Conservation (phyloP, 1,140 invertebrate species). For the Periplaneta americana region DNA sequence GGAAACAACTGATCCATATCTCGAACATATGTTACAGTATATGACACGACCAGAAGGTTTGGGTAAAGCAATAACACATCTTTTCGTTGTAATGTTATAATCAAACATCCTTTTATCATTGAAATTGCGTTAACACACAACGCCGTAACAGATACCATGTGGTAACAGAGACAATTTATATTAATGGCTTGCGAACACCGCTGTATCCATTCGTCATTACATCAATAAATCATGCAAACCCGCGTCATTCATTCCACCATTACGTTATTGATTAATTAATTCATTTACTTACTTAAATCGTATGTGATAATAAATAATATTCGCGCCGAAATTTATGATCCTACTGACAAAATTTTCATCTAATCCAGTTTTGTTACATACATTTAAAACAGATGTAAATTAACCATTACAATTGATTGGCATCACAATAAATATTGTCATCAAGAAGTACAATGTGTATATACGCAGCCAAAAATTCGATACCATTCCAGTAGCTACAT, state of each 20-base stretch:
- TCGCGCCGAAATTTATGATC: neutral
- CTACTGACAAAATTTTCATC: neutral
- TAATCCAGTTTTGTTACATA: neutral
- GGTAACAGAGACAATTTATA: neutral
- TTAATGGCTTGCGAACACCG: neutral
- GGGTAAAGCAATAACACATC: too few species aligned
- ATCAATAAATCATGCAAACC: neutral
- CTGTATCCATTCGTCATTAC: neutral
- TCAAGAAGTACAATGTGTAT: too few species aligned
- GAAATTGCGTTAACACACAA: too few species aligned
- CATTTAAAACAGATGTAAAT: neutral
- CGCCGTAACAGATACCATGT: neutral
- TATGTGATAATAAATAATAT: neutral
- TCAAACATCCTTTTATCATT: too few species aligned
- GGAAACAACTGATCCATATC: too few species aligned
- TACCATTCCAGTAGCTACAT: too few species aligned
- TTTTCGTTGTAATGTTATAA: too few species aligned
- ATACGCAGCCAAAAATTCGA: too few species aligned
- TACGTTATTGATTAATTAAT: neutral
- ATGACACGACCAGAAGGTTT: too few species aligned
- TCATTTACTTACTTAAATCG: neutral
- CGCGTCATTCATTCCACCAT: neutral
- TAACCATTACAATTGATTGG: too few species aligned
- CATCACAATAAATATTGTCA: too few species aligned
- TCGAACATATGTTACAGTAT: too few species aligned